These are phyloP conservation scores for Poeciliopsis presidionis DNA, from an alignment of 2,797 vertebrate species.

Conservation along the genomic window DNA sequence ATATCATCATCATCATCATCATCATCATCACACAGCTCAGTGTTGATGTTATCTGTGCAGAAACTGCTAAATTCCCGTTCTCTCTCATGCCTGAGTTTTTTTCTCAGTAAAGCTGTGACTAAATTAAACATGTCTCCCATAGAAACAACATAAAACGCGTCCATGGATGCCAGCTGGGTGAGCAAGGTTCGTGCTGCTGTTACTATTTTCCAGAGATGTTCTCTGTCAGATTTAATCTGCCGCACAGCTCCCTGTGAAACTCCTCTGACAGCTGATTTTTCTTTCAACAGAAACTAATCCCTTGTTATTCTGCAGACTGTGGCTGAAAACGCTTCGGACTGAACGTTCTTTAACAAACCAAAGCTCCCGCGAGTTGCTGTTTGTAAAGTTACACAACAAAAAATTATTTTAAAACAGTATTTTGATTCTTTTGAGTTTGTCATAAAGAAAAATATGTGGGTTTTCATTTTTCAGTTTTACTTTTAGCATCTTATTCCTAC, in stretches of 20 bases:
- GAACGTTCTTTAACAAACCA: not conserved
- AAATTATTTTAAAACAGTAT: too few species aligned
- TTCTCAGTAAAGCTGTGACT: not conserved
- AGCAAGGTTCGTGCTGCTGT: not conserved
- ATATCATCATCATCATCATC: not conserved
- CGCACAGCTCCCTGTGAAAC: not conserved
- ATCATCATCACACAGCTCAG: not conserved
- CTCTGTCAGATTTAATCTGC: conserved; percentile 1
- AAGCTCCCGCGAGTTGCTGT: not conserved
- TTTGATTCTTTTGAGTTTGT: too few species aligned
- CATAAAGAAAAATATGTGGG: too few species aligned
- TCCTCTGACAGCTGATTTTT: conserved; percentile 1
- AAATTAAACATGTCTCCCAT: not conserved
- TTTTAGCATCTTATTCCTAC: too few species aligned
- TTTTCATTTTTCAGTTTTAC: too few species aligned
- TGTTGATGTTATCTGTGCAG: not conserved
- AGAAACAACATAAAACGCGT: not conserved
- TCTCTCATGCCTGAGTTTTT: not conserved
- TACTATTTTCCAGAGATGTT: not conserved
- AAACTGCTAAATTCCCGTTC: not conserved
- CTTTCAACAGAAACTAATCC: not conserved
- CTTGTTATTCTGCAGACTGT: not conserved
- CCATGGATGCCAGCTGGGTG: not conserved
- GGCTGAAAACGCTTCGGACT: not conserved
- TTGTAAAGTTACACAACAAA: too few species aligned